Evolutionary conservation across 2,113 vertebrate genomes (phyloP), one percentile per base, ranked within the genome.

Genomic region (Nycticryphes semicollaris): DNA sequence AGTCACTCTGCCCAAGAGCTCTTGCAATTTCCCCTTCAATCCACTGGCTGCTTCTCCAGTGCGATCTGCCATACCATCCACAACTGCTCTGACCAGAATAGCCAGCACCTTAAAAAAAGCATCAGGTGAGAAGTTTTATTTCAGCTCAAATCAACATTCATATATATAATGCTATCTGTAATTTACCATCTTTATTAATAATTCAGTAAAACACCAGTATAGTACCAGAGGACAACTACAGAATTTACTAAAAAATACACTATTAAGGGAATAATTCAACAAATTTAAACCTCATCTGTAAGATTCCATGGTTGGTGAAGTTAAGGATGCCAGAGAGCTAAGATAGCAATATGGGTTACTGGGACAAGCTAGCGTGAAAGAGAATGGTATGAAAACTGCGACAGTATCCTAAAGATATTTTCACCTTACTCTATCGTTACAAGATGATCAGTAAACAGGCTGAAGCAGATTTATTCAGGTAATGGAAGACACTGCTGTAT

Each of bases 1-100:
- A 30, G 98, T 99, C 92, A 99, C 98, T 93, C 99, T 98, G 33
- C 99, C 99, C 33, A 99, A 94, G 17, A 99, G 98, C 90, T 99
- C 99, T 91, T 97, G 98, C 81, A 99, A 72, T 90, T 98, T 99
- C 57, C 97, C 90, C 72, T 87, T 98, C 53, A 99, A 96, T 39
- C 94, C 70, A 6, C 86, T 93, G 0, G 98, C 98, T 7, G 75
- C 91, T n/a, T 96, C 97, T 30, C 99, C 99, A 33, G 94, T 96
- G 68, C 89, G 95, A 97, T 98, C 98, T 1, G 90, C 63, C 91
- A 99, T 88, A 60, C 98, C 98, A 53, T 98, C 97, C 56, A 98
- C 97, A 24, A 98, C 99, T 0, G 98, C 98, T 60, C 97, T 96
- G 24, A 99, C 99, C 80, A 99, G 98, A 90, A 99, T 99, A 96